Evolutionary conservation across 1,140 invertebrate genomes (phyloP).

Genomic region (Nasonia longicornis): DNA sequence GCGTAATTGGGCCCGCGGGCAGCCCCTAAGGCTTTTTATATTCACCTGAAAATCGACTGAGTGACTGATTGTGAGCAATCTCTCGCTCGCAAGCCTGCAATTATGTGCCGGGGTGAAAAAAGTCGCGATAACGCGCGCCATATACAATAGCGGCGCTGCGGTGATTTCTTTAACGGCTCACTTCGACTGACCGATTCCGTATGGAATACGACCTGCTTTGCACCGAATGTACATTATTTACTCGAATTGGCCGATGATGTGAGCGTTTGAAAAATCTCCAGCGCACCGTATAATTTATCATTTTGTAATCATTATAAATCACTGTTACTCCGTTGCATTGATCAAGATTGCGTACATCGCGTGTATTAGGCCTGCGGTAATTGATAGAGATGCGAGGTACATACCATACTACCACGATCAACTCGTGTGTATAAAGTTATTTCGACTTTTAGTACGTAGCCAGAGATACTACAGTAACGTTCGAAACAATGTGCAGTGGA

Average conservation of each 20-base stretch:
- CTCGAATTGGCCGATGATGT: not conserved
- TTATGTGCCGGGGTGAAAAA: not conserved
- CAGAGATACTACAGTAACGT: no score
- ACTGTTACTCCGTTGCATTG: not conserved
- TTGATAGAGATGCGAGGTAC: not conserved
- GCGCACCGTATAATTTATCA: not conserved
- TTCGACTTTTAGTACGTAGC: not conserved
- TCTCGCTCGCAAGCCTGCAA: not conserved
- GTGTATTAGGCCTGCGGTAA: not conserved
- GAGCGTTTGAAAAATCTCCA: no score
- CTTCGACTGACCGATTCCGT: not conserved
- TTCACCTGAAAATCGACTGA: constrained; percentile 1
- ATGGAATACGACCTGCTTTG: not conserved
- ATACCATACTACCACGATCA: not conserved
- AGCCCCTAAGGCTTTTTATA: not conserved
- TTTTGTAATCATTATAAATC: not conserved
- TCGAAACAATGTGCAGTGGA: no score
- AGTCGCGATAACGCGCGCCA: not conserved
- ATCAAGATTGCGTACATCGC: not conserved
- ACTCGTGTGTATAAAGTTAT: not conserved
- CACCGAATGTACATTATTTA: not conserved
- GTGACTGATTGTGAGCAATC: not conserved
- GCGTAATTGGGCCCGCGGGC: constrained; percentile 47
- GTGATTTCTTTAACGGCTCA: not conserved
- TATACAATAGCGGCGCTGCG: not conserved